phyloP scores from a whole-genome alignment of 2,888 invertebrate species.

The Diarsia brunnea region DNA sequence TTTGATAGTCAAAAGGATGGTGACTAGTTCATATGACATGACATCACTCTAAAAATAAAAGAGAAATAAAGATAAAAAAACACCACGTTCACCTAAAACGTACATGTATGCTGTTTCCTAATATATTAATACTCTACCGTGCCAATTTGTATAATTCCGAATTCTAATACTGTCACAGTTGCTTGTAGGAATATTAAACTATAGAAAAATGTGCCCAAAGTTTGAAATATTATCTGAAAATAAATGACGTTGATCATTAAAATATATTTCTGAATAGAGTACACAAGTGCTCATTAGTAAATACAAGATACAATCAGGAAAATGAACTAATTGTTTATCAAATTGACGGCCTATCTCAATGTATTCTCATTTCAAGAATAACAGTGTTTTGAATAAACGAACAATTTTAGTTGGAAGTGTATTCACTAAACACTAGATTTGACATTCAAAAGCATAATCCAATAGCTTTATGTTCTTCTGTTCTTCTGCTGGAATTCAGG shows the following conservation, averaged over 20 bases:
- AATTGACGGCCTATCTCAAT: neutral
- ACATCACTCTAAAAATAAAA: slow-evolving; percentile 12
- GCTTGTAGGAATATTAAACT: slow-evolving; percentile 30
- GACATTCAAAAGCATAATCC: neutral
- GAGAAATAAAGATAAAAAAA: neutral
- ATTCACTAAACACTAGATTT: neutral
- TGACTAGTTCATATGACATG: neutral
- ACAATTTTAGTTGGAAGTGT: neutral
- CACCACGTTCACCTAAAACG: neutral
- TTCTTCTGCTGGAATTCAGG: neutral
- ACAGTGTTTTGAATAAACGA: neutral
- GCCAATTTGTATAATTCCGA: neutral
- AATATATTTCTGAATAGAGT: neutral
- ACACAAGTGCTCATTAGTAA: neutral
- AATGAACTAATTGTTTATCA: neutral
- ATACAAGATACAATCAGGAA: neutral
- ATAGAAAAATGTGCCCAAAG: slow-evolving; percentile 19
- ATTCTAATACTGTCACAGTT: neutral
- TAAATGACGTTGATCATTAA: neutral
- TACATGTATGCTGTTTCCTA: neutral
- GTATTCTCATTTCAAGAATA: neutral
- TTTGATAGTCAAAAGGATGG: slow-evolving; percentile 3
- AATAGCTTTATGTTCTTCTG: neutral
- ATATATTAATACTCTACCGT: neutral
- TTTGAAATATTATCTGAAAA: slow-evolving; percentile 31